phyloP scores from a whole-genome alignment of 2,888 invertebrate genomes.

The Xestia rhomboidea region DNA sequence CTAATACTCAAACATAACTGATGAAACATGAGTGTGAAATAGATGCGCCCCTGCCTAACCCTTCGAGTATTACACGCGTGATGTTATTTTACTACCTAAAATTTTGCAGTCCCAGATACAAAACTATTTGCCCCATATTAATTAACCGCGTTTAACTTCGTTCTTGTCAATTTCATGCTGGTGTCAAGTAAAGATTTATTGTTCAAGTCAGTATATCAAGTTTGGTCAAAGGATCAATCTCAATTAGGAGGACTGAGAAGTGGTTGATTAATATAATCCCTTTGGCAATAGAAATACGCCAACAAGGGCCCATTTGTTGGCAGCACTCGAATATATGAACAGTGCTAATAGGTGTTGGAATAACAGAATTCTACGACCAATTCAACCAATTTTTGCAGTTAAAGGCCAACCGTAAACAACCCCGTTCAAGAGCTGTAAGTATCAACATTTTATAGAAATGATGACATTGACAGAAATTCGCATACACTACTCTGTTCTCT shows the following conservation, averaged over 20 bases:
- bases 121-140: background rate
- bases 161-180: slow-evolving; percentile 17
- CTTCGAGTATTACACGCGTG: too few relatives aligned
- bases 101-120: slow-evolving; percentile 12
- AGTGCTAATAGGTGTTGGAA: background rate
- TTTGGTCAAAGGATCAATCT: slow-evolving; percentile 29
- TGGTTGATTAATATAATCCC: slow-evolving; percentile 28
- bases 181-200: slow-evolving; percentile 33
- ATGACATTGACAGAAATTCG: background rate
- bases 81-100: too few relatives aligned
- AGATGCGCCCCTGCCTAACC: too few relatives aligned
- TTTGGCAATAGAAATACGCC: slow-evolving; percentile 7
- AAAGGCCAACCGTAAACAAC: too few relatives aligned
- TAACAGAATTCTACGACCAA: background rate
- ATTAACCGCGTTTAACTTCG: slow-evolving; percentile 27
- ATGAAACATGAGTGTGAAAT: too few relatives aligned
- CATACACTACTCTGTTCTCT: background rate
- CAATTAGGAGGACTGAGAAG: slow-evolving; percentile 37
- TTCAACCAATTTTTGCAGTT: background rate
- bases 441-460: background rate
- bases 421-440: background rate
- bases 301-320: background rate
- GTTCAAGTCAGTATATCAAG: slow-evolving; percentile 8
- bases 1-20: background rate
- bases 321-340: background rate